Evolutionary conservation across 64 coral and sea anemone genomes (phyloP), one percentile per base, ranked within the genome.

Genomic region (Pocillopora damicornis): DNA sequence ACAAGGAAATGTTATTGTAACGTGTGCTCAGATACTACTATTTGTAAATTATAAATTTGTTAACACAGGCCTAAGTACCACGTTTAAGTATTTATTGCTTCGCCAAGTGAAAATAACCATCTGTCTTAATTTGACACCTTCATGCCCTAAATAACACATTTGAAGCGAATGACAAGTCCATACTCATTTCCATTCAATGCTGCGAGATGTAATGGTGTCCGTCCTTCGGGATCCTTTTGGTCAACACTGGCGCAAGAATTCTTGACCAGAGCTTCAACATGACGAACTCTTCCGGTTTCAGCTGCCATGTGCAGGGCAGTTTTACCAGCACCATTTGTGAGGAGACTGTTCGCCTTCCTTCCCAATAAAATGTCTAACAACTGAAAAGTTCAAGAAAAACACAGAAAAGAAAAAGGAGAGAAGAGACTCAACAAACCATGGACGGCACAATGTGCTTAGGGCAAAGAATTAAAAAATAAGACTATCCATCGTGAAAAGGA

Each of bases 271-370:
- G 87, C 80, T 74, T 96, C 88, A 8, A 96, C 83, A 77, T 89
- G 80, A 11, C 82, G 79, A 22, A 74, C 86, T 17, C 65, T 71
- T 35, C 94, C 88, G 25, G 69, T 77, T 62, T 89, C 88, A 9
- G 94, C 91, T 22, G 94, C 94, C n/a, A 96, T 60, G 22, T 93
- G 91, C 8, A 96, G 76, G 12, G 94, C 86, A n/a, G 87, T 96
- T 68, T 93, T 86, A 25, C 89, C 87, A 42, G 86, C 75, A 57
- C 86, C 58, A 36, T 96, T 91, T 65, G 76, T 89, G 22, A 87
- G 78, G 62, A 88, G 59, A 36, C 78, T 76, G 73, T 81, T 92
- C 17, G 91, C 59, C 77, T 96, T 92, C 14, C 82, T 82, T 66
- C 75, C 37, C 57, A 93, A 59, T 60, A 96, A 63, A 13, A 92